Evolutionary conservation across 1,140 invertebrate species (phyloP).

Genomic region (Hylyphantes graminicola): DNA sequence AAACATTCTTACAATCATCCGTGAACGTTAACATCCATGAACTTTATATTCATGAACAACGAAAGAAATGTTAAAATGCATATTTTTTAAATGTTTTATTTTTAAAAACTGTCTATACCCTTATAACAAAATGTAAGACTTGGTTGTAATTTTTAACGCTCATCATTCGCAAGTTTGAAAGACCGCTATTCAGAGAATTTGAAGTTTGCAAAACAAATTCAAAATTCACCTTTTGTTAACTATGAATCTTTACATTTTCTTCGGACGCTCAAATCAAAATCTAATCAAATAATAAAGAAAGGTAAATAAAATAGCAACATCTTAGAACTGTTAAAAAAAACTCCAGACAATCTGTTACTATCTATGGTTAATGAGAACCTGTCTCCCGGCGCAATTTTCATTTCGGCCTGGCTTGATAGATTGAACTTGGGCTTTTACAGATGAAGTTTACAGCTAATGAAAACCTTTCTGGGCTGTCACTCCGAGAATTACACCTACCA

Average conservation of each 20-base stretch:
- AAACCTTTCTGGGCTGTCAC: slow-evolving; percentile 60
- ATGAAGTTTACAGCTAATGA: slow-evolving; percentile 60
- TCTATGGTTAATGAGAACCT: slow-evolving; percentile 59
- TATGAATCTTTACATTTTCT: slow-evolving; percentile 42
- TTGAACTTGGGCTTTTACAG: slow-evolving; percentile 55
- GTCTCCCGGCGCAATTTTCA: slow-evolving; percentile 55
- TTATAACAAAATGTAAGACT: not conserved
- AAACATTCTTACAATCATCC: too few relatives aligned
- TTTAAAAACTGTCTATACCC: too few relatives aligned
- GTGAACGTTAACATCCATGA: too few relatives aligned
- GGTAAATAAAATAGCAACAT: slow-evolving; percentile 38
- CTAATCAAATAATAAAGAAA: slow-evolving; percentile 24
- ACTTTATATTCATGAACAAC: too few relatives aligned
- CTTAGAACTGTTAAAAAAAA: slow-evolving; percentile 54
- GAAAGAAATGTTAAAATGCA: too few relatives aligned
- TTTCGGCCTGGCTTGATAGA: slow-evolving; percentile 56
- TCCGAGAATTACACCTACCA: slow-evolving; percentile 56
- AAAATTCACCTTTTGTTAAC: slow-evolving; percentile 30
- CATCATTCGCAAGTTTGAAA: not conserved
- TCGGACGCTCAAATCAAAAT: slow-evolving; percentile 13
- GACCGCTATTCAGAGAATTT: slow-evolving; percentile 22
- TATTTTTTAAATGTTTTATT: too few relatives aligned
- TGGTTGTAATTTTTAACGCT: not conserved
- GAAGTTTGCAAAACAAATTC: slow-evolving; percentile 41
- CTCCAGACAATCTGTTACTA: slow-evolving; percentile 58